These are phyloP conservation scores for Simalia tracyae DNA, from an alignment of 2,797 vertebrate genomes.

Conservation along the genomic window DNA sequence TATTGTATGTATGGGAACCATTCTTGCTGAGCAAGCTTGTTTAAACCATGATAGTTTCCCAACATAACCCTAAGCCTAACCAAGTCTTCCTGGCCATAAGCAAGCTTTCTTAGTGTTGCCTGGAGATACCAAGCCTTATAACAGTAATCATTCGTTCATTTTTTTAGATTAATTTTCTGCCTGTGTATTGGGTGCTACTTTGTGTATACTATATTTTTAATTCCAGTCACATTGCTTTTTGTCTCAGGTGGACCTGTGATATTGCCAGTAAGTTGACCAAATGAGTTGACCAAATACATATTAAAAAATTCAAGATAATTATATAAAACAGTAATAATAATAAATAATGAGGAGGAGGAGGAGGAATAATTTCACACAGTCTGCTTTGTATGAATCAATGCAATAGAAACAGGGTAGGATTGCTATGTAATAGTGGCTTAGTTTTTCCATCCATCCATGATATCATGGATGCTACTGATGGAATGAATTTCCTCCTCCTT, in stretches of 20 bases:
- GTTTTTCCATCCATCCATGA: background rate
- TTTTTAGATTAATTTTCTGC: background rate
- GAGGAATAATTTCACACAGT: background rate
- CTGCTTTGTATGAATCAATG: background rate
- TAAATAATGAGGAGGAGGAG: background rate
- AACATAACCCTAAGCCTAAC: background rate
- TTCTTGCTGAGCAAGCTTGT: background rate
- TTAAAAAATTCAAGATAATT: background rate
- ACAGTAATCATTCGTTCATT: background rate
- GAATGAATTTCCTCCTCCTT: background rate
- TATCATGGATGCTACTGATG: background rate
- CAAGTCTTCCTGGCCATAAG: background rate
- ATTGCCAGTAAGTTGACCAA: background rate
- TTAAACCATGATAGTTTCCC: background rate
- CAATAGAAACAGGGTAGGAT: background rate
- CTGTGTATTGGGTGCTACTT: background rate
- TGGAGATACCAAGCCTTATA: background rate
- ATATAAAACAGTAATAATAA: background rate
- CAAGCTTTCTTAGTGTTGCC: background rate
- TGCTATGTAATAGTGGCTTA: too few species aligned
- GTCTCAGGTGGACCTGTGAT: background rate
- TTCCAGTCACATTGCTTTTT: background rate
- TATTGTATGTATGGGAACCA: background rate
- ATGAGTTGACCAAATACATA: background rate
- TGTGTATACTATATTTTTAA: background rate